Percentiles rank a stretch among this genome's conserved stretches.
These are phyloP conservation scores for Acrossocheilus wenchowensis DNA, from an alignment of 2,797 vertebrate species.

Conservation along the genomic window DNA sequence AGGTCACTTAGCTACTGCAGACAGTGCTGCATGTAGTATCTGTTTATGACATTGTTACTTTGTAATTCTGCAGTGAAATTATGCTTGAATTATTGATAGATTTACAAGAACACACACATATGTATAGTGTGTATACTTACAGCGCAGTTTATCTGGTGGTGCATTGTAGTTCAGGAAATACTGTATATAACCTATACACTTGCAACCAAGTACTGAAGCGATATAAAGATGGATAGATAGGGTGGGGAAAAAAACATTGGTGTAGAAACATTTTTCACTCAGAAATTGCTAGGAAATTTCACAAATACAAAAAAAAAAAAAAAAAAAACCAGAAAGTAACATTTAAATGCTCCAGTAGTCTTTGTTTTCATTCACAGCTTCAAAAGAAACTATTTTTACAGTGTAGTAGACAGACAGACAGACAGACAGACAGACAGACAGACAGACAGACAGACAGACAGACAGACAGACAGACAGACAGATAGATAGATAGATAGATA, in stretches of 20 bases:
- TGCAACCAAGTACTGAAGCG: background rate
- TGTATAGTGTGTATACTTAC: background rate
- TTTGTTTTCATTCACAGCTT: background rate
- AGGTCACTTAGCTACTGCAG: background rate
- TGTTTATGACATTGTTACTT: background rate
- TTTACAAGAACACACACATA: too few relatives aligned
- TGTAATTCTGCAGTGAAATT: background rate
- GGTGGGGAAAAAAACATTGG: background rate
- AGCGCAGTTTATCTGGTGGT: background rate
- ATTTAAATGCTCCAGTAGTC: background rate
- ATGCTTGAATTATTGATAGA: background rate
- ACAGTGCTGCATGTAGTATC: background rate
- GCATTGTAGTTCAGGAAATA: background rate
- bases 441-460: rapidly evolving
- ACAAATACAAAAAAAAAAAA: background rate
- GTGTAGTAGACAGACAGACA: background rate
- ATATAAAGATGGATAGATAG: background rate
- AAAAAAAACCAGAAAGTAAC: background rate
- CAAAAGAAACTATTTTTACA: background rate
- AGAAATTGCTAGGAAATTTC: background rate
- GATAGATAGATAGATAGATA: background rate
- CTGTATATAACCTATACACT: background rate
- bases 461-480: background rate
- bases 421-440: too few relatives aligned
- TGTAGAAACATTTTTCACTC: background rate